Percentiles rank a stretch among this genome's conserved stretches.
These are phyloP conservation scores for Parnassius orleans DNA, from an alignment of 2,888 invertebrate species.

Conservation along the genomic window DNA sequence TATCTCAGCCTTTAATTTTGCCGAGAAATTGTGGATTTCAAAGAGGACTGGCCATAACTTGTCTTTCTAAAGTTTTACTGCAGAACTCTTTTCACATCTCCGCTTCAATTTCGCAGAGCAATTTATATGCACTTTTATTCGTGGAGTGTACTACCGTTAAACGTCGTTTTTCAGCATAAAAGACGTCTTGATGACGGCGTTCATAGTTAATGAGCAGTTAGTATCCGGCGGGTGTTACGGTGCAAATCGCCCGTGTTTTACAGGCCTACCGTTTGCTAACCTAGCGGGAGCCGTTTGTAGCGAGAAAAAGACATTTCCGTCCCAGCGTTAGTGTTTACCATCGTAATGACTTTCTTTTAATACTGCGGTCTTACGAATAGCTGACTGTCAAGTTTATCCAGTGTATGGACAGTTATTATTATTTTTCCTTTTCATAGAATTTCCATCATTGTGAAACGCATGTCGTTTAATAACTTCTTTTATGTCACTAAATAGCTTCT, in stretches of 20 bases:
- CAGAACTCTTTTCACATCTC: conserved; percentile 65
- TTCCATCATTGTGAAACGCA: conserved; percentile 45
- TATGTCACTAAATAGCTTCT: conserved; percentile 33
- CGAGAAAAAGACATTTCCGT: conserved; percentile 73
- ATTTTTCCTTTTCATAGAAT: conserved; percentile 31
- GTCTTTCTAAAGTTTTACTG: conserved; percentile 64
- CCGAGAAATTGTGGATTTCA: conserved; percentile 47
- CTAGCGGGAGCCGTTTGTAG: conserved; percentile 53
- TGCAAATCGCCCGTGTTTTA: conserved; percentile 74
- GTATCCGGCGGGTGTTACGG: conserved; percentile 71
- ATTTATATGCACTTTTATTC: conserved; percentile 80
- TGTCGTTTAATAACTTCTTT: conserved; percentile 48
- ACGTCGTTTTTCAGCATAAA: conserved; percentile 69
- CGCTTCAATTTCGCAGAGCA: conserved; percentile 71
- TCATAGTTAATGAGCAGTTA: conserved; percentile 79
- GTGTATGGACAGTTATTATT: conserved; percentile 11
- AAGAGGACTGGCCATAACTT: conserved; percentile 56
- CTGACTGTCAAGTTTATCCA: conserved; percentile 8
- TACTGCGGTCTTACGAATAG: conserved; percentile 34
- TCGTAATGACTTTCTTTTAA: conserved; percentile 72
- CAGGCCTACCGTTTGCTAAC: conserved; percentile 63
- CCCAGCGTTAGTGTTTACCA: conserved; percentile 72
- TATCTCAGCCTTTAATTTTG: conserved; percentile 36
- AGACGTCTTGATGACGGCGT: conserved; percentile 77
- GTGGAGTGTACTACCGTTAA: conserved; percentile 69